Conservation (phyloP, 2,888 invertebrate species). For the Lottia gigantea region DNA sequence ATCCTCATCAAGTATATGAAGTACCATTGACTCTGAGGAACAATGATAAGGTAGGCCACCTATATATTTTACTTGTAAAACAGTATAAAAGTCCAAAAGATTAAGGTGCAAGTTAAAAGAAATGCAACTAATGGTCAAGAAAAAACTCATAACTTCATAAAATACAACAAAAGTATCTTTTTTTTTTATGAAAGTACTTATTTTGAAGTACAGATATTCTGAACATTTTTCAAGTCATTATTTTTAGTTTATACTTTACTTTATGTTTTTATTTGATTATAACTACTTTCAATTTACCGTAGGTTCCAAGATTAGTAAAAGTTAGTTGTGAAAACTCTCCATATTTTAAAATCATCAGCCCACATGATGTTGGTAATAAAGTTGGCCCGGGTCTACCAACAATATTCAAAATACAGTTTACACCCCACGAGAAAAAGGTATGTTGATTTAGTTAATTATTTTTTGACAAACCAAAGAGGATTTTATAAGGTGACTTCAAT, state of each 20-base stretch:
- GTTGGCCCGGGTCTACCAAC: slow-evolving; percentile 79
- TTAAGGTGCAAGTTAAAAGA: no score
- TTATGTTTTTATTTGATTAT: neutral
- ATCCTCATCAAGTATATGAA: slow-evolving; percentile 66
- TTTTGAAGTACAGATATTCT: no score
- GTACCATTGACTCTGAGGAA: slow-evolving; percentile 66
- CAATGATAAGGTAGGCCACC: slow-evolving; percentile 64
- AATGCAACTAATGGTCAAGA: no score
- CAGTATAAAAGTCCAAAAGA: no score
- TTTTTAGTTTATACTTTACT: no score
- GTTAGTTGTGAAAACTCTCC: slow-evolving; percentile 67
- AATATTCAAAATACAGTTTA: slow-evolving; percentile 75
- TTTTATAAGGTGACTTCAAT: no score
- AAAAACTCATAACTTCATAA: no score
- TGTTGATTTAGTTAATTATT: slow-evolving; percentile 10
- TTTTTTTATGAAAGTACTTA: no score
- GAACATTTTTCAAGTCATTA: no score
- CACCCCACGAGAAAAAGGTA: slow-evolving; percentile 71
- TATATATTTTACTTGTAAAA: no score
- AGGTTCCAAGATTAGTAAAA: slow-evolving; percentile 68
- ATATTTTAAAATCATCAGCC: slow-evolving; percentile 67
- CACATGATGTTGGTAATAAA: slow-evolving; percentile 69
- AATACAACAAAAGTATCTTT: no score
- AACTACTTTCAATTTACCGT: slow-evolving; percentile 17
- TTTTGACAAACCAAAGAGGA: no score